Evolutionary conservation across 2,888 invertebrate genomes (phyloP).

Genomic region (Hartigia nigra): DNA sequence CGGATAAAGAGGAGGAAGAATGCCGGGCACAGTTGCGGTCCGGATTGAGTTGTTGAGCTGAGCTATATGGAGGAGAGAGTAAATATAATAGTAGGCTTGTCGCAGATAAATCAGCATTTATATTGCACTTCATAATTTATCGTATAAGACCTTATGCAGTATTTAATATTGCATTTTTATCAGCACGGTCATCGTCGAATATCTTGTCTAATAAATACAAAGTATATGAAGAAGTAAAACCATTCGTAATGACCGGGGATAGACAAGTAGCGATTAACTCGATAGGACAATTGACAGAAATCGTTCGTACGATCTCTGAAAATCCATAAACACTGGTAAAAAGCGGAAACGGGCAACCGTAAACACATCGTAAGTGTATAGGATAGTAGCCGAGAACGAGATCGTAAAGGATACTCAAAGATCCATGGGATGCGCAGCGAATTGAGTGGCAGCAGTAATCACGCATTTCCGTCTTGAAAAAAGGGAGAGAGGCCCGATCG

Average conservation of each 20-base stretch:
- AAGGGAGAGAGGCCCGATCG: background rate
- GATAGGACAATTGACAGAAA: background rate
- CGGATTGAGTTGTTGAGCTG: background rate
- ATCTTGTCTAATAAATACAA: background rate
- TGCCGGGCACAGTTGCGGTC: background rate
- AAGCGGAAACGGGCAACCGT: background rate
- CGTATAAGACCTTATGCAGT: too few species aligned
- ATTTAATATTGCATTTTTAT: background rate
- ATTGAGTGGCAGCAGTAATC: background rate
- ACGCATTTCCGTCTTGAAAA: background rate
- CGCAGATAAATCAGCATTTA: slow-evolving; percentile 58
- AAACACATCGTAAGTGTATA: background rate
- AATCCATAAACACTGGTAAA: background rate
- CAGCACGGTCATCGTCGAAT: background rate
- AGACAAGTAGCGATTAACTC: background rate
- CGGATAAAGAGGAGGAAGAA: background rate
- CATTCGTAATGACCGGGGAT: background rate
- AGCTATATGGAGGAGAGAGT: background rate
- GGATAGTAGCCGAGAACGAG: background rate
- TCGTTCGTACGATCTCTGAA: background rate
- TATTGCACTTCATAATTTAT: slow-evolving; percentile 58
- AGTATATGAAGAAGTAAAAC: background rate
- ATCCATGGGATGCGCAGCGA: background rate
- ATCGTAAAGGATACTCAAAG: background rate
- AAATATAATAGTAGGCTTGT: slow-evolving; percentile 2